Evolutionary conservation across 2,888 invertebrate genomes (phyloP), one percentile per base, ranked within the genome.

Genomic region (Aspidiotus destructor): DNA sequence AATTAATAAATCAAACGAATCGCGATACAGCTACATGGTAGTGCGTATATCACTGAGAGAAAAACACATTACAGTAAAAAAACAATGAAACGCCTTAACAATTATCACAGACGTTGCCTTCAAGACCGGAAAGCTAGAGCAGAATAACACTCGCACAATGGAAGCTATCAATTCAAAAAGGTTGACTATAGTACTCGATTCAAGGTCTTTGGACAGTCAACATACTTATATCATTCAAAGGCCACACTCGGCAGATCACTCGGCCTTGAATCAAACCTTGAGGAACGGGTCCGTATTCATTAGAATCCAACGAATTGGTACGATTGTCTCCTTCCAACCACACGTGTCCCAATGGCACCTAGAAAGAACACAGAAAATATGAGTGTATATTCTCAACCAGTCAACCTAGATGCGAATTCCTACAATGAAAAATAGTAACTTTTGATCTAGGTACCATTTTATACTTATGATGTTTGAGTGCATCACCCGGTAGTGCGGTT

Each of bases 301-400:
- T 82, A 1, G 94, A 94, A 79, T 96, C 96, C 0, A 86, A 83
- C 9, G 94, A 95, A 78, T 92, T 91, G 65, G 77, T 77, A 11
- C 81, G 81, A 77, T 96, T 96, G 76, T 96, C 95, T 16, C 96
- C 94, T 79, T 92, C 90, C 70, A 95, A 78, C 94, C 94, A 95
- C 0, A 94, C 87, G 78, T 92, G 89, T 2, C 93, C 93, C 73
- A 81, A 80, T 0, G 93, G 93, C 55, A 93, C 86, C 76, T 85
- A 40, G 10, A 11, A 53, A 15, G 28, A 28, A 28, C 28, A 28
- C 28, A 28, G 28, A 28, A 28, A 28, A 28, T 28, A 28, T 28
- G 5, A 28, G 5, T 28, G 2, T 3, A 3, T 28, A 3, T 28
- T 28, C 28, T 28, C 28, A 28, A 28, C 28, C 28, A 3, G 5